Conservation (phyloP, 2,888 invertebrate species). For the Drosophila paracracens region DNA sequence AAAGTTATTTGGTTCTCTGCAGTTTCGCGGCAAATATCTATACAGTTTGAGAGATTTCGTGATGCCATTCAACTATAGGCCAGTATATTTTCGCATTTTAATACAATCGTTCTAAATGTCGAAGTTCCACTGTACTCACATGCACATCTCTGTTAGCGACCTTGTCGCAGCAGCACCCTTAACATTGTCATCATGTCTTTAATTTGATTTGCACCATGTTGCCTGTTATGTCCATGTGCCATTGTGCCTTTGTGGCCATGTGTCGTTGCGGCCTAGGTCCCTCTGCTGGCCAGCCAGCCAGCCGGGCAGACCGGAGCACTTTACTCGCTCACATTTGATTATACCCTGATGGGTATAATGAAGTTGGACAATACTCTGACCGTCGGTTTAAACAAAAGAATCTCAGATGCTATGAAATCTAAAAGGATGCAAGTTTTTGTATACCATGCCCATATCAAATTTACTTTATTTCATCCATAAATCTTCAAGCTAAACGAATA, state of each 20-base stretch:
- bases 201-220: conserved; percentile 84
- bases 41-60: background rate
- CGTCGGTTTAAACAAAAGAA: background rate
- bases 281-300: conserved; percentile 8
- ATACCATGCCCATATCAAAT: background rate
- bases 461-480: background rate
- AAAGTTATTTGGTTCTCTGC: background rate
- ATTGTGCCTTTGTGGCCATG: conserved; percentile 30
- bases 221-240: conserved; percentile 50
- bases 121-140: background rate
- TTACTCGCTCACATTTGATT: conserved; percentile 33
- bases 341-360: background rate
- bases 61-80: background rate
- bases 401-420: background rate
- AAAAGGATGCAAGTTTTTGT: background rate
- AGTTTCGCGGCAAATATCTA: background rate
- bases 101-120: background rate
- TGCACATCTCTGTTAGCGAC: conserved; percentile 34
- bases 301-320: conserved; percentile 11
- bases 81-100: background rate
- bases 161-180: conserved; percentile 62
- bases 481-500: background rate
- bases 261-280: conserved; percentile 13
- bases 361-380: background rate
- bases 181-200: conserved; percentile 77